Base-by-base conservation (phyloP, 2,113 vertebrate species). In the Hymenochirus boettgeri region DNA sequence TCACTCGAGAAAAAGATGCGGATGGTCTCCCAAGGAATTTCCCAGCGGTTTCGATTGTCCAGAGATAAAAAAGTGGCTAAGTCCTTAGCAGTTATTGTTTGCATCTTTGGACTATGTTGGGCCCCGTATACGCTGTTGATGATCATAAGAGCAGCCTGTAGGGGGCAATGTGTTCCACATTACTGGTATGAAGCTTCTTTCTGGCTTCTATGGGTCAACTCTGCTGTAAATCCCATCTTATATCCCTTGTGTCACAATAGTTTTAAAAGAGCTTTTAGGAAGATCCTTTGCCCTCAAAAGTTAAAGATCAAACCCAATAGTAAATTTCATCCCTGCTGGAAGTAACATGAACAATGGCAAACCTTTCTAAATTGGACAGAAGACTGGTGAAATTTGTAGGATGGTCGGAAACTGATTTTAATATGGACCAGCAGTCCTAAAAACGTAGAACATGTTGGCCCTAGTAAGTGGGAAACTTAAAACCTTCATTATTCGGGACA, bases 201-300 rank as follows among this genome's bases (percentile, higher is more conserved):
- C 71, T 99, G 96, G 96, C 91, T 99, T 9, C 81, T 98, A 70
- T 99, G 95, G 95, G 77, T 96, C 72, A 99, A 99, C 78, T 97
- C 93, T 0, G 96, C 94, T 2, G 87, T 99, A 73, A 99, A 98
- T 76, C 96, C 96, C 0, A 76, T 95, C 59, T 80, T 99, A 1
- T 99, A 98, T 72, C 94, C 96, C 0, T 88, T 98, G 63, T 99
- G 96, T 77, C 96, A 99, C 79, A 86, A 90, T 80, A 97, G 93
- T 75, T 99, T 98, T 76, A 89, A 90, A 62, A 90, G 92, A 57
- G 94, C 96, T 66, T 99, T 99, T 55, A 76, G 87, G 4, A 98
- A 94, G 80, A 94, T 99, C 67, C 80, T 99, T 69, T 97, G 94
- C 70, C 93, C 93, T 1, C 95, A 95, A 74, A 90, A 89, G 72